Evolutionary conservation across 2,113 vertebrate species (phyloP).

Genomic region (Xenopus tropicalis): UCB_Xtro_10.0 CM004443.2:121940001-121940500

Average conservation of each 20-base stretch:
- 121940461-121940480: constrained; percentile 4
- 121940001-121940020: no score
- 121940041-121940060: no score
- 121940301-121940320: neutral
- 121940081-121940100: no score
- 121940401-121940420: constrained; percentile 7
- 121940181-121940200: no score
- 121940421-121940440: constrained; percentile 7
- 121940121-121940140: no score
- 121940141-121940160: no score
- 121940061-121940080: no score
- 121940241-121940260: neutral
- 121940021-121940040: no score
- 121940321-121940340: neutral
- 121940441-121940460: neutral
- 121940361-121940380: neutral
- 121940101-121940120: no score
- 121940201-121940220: neutral
- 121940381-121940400: constrained; percentile 6
- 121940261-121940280: neutral
- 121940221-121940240: neutral
- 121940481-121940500: constrained; percentile 9
- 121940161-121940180: no score
- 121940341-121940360: neutral
- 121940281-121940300: neutral